Evolutionary conservation across 2,113 vertebrate genomes (phyloP).

Genomic region (Girardinichthys multiradiatus): DNA sequence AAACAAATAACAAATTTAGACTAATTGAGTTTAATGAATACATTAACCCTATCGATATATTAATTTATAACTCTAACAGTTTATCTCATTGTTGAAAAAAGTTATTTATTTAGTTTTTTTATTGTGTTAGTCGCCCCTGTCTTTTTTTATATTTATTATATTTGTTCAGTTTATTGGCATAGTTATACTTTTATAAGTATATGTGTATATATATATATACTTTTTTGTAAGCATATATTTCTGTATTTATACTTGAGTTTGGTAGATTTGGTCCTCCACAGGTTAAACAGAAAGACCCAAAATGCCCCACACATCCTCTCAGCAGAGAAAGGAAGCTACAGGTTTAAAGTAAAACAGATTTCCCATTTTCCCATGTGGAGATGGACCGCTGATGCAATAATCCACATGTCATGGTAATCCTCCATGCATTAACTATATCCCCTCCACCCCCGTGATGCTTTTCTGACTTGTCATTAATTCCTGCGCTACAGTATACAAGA

Average conservation of each 20-base stretch:
- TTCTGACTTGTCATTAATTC: constrained; percentile 62
- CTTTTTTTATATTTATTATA: neutral
- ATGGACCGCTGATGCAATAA: constrained; percentile 70
- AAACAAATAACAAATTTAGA: too few relatives aligned
- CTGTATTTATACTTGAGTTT: too few relatives aligned
- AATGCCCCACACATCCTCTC: constrained; percentile 6
- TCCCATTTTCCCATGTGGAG: constrained; percentile 46
- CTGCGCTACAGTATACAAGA: constrained; percentile 44
- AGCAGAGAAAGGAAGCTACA: neutral
- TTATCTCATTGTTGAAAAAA: neutral
- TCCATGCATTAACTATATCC: constrained; percentile 63
- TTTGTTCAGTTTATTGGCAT: neutral
- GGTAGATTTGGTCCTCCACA: neutral
- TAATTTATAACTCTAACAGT: neutral
- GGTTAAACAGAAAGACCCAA: neutral
- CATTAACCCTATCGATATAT: too few relatives aligned
- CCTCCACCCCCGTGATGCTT: constrained; percentile 20
- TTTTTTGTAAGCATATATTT: neutral
- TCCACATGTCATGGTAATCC: constrained; percentile 73
- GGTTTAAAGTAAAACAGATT: constrained; percentile 35
- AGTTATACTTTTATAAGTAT: neutral
- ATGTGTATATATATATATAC: too few relatives aligned
- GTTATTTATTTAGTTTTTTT: neutral
- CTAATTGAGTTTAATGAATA: neutral
- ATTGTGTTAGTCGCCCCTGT: too few relatives aligned